Conservation (phyloP, 2,888 invertebrate species). For the Pollenia griseotomentosa region DNA sequence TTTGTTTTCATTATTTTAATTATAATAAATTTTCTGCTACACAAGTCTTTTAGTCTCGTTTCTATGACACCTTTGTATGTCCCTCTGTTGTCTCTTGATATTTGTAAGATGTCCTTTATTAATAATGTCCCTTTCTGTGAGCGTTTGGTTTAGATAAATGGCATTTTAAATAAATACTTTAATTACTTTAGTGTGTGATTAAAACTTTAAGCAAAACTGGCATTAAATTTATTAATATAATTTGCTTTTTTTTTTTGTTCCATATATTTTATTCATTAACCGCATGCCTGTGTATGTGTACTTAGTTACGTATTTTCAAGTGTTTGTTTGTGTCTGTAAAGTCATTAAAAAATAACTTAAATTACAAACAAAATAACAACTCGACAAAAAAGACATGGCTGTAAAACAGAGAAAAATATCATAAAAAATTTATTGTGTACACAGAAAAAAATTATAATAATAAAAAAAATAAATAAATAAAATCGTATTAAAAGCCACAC, state of each 20-base stretch:
- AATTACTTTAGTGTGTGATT: slow-evolving; percentile 41
- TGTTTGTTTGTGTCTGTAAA: slow-evolving; percentile 32
- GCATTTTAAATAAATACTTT: slow-evolving; percentile 30
- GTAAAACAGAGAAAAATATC: slow-evolving; percentile 45
- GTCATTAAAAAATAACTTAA: slow-evolving; percentile 56
- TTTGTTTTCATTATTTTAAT: too few relatives aligned
- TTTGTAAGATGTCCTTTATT: too few relatives aligned
- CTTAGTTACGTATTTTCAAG: not conserved
- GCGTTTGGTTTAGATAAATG: not conserved
- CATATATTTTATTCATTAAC: slow-evolving; percentile 39
- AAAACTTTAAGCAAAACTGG: slow-evolving; percentile 29
- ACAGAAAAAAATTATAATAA: not conserved
- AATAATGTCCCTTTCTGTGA: too few relatives aligned
- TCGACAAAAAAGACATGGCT: slow-evolving; percentile 41
- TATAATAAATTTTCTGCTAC: too few relatives aligned
- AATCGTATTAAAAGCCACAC: slow-evolving; percentile 38
- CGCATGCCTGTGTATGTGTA: slow-evolving; percentile 29
- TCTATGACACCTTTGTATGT: too few relatives aligned
- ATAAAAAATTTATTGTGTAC: slow-evolving; percentile 47
- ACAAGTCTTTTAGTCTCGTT: too few relatives aligned
- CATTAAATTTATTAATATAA: slow-evolving; percentile 38
- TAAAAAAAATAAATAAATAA: not conserved
- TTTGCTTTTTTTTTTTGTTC: not conserved
- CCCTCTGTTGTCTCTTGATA: too few relatives aligned
- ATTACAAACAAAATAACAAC: slow-evolving; percentile 51